phyloP scores from a whole-genome alignment of 2,888 invertebrate genomes.

The Acronicta psi region DNA sequence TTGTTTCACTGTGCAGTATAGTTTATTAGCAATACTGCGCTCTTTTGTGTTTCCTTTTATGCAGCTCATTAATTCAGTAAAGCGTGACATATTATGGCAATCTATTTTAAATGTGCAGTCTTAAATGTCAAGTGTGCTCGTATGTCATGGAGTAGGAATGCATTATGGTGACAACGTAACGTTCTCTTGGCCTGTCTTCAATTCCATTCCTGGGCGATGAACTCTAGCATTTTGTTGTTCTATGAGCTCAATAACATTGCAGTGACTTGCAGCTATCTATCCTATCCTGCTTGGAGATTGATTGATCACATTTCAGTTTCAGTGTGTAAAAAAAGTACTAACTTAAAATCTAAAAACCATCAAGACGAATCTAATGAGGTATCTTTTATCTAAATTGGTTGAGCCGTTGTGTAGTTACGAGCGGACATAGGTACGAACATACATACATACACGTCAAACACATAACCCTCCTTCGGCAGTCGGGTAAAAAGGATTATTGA shows the following conservation, averaged over 20 bases:
- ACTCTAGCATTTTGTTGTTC: constrained; percentile 14
- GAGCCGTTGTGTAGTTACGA: too few relatives aligned
- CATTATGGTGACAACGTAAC: constrained; percentile 29
- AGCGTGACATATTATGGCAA: constrained; percentile 60
- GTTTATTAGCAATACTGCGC: constrained; percentile 57
- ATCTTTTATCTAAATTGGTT: too few relatives aligned
- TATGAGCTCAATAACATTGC: neutral
- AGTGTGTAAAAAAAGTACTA: too few relatives aligned
- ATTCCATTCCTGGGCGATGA: constrained; percentile 38
- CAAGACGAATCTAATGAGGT: too few relatives aligned
- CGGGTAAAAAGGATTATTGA: too few relatives aligned
- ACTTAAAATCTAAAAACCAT: too few relatives aligned
- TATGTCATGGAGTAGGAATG: constrained; percentile 43
- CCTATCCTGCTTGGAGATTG: neutral
- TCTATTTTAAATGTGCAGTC: constrained; percentile 50
- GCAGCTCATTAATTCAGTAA: constrained; percentile 64
- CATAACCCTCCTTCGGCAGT: too few relatives aligned
- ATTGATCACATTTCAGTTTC: neutral
- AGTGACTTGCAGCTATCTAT: neutral
- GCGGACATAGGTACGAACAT: too few relatives aligned
- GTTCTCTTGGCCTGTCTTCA: constrained; percentile 39
- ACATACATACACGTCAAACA: too few relatives aligned
- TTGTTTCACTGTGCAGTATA: constrained; percentile 64
- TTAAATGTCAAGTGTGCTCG: constrained; percentile 46
- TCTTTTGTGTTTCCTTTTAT: constrained; percentile 61